Evolutionary conservation across 1,140 invertebrate species (phyloP).

Genomic region (Sminthurides bifidus): DNA sequence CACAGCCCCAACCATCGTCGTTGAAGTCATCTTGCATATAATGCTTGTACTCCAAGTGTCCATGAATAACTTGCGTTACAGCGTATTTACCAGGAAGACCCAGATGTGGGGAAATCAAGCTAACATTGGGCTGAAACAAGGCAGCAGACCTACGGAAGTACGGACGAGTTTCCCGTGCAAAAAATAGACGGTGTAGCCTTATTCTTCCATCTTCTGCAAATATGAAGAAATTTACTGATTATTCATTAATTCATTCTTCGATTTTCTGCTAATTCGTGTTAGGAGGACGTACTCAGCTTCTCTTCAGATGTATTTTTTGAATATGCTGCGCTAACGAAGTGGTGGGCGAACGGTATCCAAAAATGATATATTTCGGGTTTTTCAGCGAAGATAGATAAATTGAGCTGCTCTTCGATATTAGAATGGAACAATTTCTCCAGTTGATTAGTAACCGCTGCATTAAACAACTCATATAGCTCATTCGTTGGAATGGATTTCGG

Average conservation of each 20-base stretch:
- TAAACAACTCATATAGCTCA: conserved; percentile 24
- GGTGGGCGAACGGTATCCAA: conserved; percentile 49
- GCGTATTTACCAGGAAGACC: conserved; percentile 38
- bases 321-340: conserved; percentile 62
- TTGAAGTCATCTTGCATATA: conserved; percentile 93
- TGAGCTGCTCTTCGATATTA: conserved; percentile 23
- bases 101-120: conserved; percentile 21
- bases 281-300: conserved; percentile 48
- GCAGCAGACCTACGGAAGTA: conserved; percentile 25
- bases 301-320: conserved; percentile 49
- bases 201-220: conserved; percentile 13
- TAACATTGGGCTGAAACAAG: conserved; percentile 14
- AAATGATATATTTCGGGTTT: conserved; percentile 52
- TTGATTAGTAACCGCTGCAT: conserved; percentile 21
- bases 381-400: conserved; percentile 26
- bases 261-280: too few relatives aligned
- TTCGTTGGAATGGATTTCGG: conserved; percentile 5
- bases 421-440: conserved; percentile 20
- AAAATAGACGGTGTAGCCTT: conserved; percentile 22
- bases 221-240: conserved; percentile 18
- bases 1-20: conserved; percentile 98
- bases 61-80: conserved; percentile 56
- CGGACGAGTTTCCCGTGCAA: conserved; percentile 15
- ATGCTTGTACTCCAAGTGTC: conserved; percentile 87
- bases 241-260: conserved; percentile 11